Conservation (phyloP, 2,113 vertebrate genomes). For the Gnathonemus echidnorhynchus region DNA sequence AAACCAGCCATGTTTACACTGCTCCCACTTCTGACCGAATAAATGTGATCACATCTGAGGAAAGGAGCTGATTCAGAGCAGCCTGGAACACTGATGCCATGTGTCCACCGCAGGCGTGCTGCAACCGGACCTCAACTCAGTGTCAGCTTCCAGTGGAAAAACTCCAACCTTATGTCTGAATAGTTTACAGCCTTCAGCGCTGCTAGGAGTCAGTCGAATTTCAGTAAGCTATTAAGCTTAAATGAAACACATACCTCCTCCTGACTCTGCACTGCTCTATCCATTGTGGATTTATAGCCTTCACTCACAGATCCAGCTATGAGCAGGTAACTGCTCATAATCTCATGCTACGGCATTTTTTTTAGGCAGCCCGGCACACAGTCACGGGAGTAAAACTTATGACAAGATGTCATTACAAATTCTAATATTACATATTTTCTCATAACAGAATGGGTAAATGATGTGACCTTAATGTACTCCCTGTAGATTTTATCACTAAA, state of each 20-base stretch:
- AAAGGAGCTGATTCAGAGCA: background rate
- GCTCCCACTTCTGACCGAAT: background rate
- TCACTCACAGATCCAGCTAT: background rate
- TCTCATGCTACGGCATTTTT: background rate
- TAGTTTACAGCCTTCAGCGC: background rate
- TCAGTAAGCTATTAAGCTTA: background rate
- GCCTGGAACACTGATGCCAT: background rate
- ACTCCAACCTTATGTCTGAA: background rate
- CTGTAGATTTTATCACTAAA: background rate
- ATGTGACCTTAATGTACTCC: background rate
- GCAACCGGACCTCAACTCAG: background rate
- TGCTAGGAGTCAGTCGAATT: background rate
- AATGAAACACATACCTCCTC: background rate
- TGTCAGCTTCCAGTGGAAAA: background rate
- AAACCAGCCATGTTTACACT: background rate
- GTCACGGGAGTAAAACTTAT: background rate
- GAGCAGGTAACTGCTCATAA: background rate
- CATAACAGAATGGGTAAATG: background rate
- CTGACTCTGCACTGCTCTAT: background rate
- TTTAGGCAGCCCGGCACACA: background rate
- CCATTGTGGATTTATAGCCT: background rate
- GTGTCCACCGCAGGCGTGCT: background rate
- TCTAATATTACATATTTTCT: background rate
- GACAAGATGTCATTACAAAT: background rate
- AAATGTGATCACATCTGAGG: background rate